phyloP scores from a whole-genome alignment of 1,140 invertebrate species.

The Araneus ventricosus region DNA sequence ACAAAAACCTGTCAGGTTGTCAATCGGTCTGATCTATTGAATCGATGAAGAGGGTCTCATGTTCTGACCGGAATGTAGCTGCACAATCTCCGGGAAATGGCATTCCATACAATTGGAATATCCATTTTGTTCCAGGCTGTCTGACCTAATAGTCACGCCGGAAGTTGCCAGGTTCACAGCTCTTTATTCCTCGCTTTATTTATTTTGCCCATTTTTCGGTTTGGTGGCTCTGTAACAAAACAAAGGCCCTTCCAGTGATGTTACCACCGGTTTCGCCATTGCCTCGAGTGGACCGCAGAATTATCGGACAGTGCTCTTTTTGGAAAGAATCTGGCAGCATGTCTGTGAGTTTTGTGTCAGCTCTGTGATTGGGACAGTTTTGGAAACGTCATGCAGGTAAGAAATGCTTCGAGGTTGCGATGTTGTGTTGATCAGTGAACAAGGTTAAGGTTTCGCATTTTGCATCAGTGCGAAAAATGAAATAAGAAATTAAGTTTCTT shows the following conservation, averaged over 20 bases:
- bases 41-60: background rate
- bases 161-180: constrained; percentile 71
- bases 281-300: background rate
- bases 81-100: constrained; percentile 72
- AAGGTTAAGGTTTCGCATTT: too few relatives aligned
- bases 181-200: constrained; percentile 58
- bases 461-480: background rate
- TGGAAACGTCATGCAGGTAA: constrained; percentile 26
- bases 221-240: constrained; percentile 23
- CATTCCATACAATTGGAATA: constrained; percentile 18
- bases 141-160: constrained; percentile 73
- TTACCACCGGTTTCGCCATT: constrained; percentile 23
- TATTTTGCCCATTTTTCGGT: constrained; percentile 57
- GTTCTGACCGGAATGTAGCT: constrained; percentile 54
- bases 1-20: background rate
- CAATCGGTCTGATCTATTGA: constrained; percentile 3
- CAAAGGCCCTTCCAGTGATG: constrained; percentile 42
- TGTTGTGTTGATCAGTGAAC: background rate
- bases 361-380: constrained; percentile 15
- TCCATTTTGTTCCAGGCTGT: constrained; percentile 70
- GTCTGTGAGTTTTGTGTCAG: background rate
- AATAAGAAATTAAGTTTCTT: background rate
- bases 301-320: constrained; percentile 12
- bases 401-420: background rate
- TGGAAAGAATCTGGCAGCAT: constrained; percentile 5